Conservation (phyloP, 2,888 invertebrate genomes). For the Catocala sponsa region DNA sequence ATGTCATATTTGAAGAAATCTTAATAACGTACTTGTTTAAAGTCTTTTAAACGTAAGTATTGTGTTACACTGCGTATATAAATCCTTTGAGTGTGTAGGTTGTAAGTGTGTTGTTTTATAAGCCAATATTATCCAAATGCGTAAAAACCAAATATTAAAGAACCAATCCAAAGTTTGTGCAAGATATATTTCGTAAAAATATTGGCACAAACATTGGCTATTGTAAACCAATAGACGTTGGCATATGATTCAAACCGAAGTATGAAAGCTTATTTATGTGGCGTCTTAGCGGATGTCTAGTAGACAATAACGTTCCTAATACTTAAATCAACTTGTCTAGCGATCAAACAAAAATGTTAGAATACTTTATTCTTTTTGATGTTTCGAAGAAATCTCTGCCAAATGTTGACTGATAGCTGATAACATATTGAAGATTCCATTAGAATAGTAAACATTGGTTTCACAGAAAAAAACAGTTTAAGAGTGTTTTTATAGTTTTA, state of each 20-base stretch:
- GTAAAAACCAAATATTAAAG: not conserved
- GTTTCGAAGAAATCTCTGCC: slow-evolving; percentile 44
- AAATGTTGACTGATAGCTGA: slow-evolving; percentile 34
- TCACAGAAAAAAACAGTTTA: slow-evolving; percentile 18
- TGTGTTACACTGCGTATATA: not conserved
- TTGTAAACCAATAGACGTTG: slow-evolving; percentile 37
- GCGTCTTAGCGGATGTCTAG: slow-evolving; percentile 46
- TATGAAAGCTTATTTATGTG: slow-evolving; percentile 53
- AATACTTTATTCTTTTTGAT: slow-evolving; percentile 45
- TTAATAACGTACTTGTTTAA: slow-evolving; percentile 7
- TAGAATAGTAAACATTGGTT: slow-evolving; percentile 44
- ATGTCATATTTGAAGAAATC: slow-evolving; percentile 23
- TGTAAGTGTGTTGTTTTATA: not conserved
- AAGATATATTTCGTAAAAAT: not conserved
- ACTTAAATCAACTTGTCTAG: slow-evolving; percentile 54
- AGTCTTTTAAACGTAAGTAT: not conserved
- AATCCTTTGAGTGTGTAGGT: not conserved
- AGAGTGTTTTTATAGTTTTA: slow-evolving; percentile 22
- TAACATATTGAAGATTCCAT: slow-evolving; percentile 43
- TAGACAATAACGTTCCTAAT: slow-evolving; percentile 54
- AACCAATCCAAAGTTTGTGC: not conserved
- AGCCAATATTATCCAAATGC: not conserved
- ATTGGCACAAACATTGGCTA: slow-evolving; percentile 43
- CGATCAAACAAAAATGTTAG: slow-evolving; percentile 45
- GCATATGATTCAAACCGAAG: slow-evolving; percentile 41